Percentiles rank a stretch among this genome's conserved stretches.
phyloP scores from a whole-genome alignment of 2,888 invertebrate species.

The Papilio protenor region DNA sequence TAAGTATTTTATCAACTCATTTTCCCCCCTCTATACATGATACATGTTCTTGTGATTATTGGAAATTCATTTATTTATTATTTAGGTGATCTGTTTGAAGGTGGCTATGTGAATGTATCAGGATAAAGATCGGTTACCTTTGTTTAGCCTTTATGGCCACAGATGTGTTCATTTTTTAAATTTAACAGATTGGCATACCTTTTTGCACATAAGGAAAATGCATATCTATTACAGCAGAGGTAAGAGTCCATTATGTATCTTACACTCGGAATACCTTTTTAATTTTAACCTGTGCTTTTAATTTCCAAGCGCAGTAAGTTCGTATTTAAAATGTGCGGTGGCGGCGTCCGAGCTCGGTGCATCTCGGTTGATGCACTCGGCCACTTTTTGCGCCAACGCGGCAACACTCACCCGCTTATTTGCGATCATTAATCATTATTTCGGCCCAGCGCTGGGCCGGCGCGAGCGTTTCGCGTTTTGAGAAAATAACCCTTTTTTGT shows the following conservation, averaged over 20 bases:
- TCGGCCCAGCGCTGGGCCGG: slow-evolving; percentile 73
- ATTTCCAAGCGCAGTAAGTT: slow-evolving; percentile 30
- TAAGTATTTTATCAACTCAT: background rate
- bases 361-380: slow-evolving; percentile 60
- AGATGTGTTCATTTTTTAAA: too few species aligned
- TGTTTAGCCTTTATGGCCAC: background rate
- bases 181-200: background rate
- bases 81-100: background rate
- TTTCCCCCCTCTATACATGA: background rate
- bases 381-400: slow-evolving; percentile 68
- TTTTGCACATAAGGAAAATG: background rate
- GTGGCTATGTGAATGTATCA: background rate
- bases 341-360: slow-evolving; percentile 66
- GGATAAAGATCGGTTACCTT: background rate
- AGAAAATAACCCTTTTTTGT: slow-evolving; percentile 83
- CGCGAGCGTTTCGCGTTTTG: slow-evolving; percentile 71
- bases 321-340: slow-evolving; percentile 28
- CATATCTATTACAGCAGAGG: background rate
- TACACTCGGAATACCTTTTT: background rate
- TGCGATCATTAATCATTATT: slow-evolving; percentile 84
- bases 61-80: too few species aligned
- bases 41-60: background rate
- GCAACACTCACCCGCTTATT: slow-evolving; percentile 81
- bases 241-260: background rate
- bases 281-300: slow-evolving; percentile 28